Evolutionary conservation across 2,888 invertebrate species (phyloP).

Genomic region (Camptogramma bilineatum): DNA sequence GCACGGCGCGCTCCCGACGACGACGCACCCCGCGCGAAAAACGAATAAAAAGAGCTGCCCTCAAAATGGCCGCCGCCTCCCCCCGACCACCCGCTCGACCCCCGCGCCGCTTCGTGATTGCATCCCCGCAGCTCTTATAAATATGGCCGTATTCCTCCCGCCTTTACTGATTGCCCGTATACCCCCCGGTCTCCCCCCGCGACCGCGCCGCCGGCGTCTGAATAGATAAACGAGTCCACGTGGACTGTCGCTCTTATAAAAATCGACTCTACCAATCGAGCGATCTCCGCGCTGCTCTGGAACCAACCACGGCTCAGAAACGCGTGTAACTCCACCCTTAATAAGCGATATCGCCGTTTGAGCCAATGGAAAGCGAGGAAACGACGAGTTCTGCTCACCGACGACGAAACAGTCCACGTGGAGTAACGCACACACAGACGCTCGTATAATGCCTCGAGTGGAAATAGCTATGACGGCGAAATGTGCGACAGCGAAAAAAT

Average conservation of each 20-base stretch:
- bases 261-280: slow-evolving; percentile 77
- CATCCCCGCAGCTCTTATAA: slow-evolving; percentile 87
- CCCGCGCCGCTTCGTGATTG: slow-evolving; percentile 86
- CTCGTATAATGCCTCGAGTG: slow-evolving; percentile 85
- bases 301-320: slow-evolving; percentile 64
- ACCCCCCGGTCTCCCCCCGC: slow-evolving; percentile 84
- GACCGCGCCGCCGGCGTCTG: slow-evolving; percentile 86
- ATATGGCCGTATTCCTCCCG: slow-evolving; percentile 86
- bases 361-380: slow-evolving; percentile 66
- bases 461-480: slow-evolving; percentile 86
- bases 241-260: slow-evolving; percentile 84
- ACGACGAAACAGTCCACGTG: slow-evolving; percentile 82
- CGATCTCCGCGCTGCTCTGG: slow-evolving; percentile 51
- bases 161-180: slow-evolving; percentile 87
- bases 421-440: slow-evolving; percentile 77
- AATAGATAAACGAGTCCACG: slow-evolving; percentile 87
- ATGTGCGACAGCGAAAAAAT: slow-evolving; percentile 86
- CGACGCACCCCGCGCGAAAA: slow-evolving; percentile 85
- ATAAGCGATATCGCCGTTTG: slow-evolving; percentile 79
- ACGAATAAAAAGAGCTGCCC: slow-evolving; percentile 89
- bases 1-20: slow-evolving; percentile 81
- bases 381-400: slow-evolving; percentile 74
- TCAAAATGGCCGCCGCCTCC: slow-evolving; percentile 89
- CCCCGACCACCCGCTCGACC: slow-evolving; percentile 76
- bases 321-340: slow-evolving; percentile 85